Evolutionary conservation across 2,113 vertebrate species (phyloP).

Genomic region (Ivindomyrus marchei): DNA sequence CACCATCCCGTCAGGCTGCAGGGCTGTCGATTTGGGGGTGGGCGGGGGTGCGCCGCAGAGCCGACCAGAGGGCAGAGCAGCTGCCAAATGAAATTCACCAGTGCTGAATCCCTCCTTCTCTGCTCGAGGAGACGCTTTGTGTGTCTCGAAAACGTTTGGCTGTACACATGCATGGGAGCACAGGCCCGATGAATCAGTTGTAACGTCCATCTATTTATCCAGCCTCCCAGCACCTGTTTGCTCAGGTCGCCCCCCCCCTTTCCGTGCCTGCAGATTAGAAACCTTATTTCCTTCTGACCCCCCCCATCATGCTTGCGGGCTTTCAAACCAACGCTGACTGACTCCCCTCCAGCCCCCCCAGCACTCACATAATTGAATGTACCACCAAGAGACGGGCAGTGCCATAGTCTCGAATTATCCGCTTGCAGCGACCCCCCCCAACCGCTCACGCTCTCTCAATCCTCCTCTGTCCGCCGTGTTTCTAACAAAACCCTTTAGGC

Average conservation of each 20-base stretch:
- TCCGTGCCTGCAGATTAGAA: background rate
- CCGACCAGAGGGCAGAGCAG: background rate
- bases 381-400: background rate
- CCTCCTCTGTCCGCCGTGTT: background rate
- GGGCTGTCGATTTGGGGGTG: constrained; percentile 20
- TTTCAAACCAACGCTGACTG: background rate
- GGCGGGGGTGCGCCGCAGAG: background rate
- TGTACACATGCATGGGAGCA: background rate
- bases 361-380: background rate
- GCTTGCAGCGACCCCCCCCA: no score
- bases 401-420: background rate
- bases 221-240: background rate
- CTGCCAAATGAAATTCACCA: background rate
- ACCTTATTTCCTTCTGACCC: background rate
- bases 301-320: background rate
- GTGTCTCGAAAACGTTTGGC: background rate
- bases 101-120: background rate
- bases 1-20: constrained; percentile 7
- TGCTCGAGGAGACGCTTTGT: background rate
- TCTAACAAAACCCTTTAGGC: background rate
- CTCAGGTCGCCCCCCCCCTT: background rate
- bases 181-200: background rate
- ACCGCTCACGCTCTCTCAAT: background rate
- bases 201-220: background rate
- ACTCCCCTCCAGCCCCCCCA: background rate